Conservation (phyloP, 37 sponge, comb jelly and placozoan genomes). For the Oopsacas minuta region DNA sequence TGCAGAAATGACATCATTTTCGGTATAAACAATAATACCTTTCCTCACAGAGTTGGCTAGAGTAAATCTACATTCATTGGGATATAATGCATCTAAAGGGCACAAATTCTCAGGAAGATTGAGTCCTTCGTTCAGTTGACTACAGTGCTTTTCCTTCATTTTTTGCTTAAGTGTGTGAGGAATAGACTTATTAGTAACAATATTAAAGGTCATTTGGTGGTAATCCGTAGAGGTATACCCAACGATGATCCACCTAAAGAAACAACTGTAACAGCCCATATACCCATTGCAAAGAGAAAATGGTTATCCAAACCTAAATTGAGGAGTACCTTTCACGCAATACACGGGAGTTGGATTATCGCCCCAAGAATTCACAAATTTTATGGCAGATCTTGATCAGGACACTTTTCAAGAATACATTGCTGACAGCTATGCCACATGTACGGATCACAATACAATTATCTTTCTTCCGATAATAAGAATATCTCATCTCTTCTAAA, state of each 20-base stretch:
- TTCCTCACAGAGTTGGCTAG: too few relatives aligned
- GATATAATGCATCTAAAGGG: too few relatives aligned
- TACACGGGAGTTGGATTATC: not conserved
- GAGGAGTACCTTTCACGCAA: not conserved
- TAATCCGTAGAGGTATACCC: not conserved
- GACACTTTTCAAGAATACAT: not conserved
- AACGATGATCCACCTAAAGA: not conserved
- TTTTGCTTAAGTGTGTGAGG: not conserved
- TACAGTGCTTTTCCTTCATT: too few relatives aligned
- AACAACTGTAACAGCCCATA: not conserved
- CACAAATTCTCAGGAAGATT: too few relatives aligned
- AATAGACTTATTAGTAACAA: not conserved
- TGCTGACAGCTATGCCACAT: not conserved
- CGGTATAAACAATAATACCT: too few relatives aligned
- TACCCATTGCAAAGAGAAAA: not conserved
- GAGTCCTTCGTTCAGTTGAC: too few relatives aligned
- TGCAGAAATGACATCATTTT: too few relatives aligned
- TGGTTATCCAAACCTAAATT: not conserved
- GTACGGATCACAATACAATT: not conserved
- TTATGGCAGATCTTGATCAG: not conserved
- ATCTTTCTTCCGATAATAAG: not conserved
- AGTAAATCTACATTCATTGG: too few relatives aligned
- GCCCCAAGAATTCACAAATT: not conserved
- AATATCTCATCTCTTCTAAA: not conserved
- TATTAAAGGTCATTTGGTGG: not conserved